Percentiles rank a stretch among this genome's conserved stretches.
phyloP scores from a whole-genome alignment of 1,140 invertebrate species.

The Dreissena polymorpha region DNA sequence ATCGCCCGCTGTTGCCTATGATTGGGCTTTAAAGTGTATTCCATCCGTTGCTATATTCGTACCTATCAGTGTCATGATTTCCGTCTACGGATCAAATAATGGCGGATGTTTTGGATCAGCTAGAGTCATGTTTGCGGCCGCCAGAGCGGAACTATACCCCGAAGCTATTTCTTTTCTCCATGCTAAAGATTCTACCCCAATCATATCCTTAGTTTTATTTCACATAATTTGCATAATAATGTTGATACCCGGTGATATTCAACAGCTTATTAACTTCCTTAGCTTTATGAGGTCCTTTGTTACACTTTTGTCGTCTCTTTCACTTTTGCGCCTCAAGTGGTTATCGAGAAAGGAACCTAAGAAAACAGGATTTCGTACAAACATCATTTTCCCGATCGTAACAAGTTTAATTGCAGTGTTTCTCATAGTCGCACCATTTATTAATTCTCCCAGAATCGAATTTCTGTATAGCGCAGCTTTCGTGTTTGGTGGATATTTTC shows the following conservation, averaged over 20 bases:
- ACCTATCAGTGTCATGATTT: slow-evolving; percentile 26
- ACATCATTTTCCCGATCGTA: slow-evolving; percentile 21
- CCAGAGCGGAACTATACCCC: slow-evolving; percentile 37
- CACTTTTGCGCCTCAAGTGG: neutral
- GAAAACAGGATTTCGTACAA: neutral
- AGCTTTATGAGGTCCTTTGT: slow-evolving; percentile 20
- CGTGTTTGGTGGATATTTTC: neutral
- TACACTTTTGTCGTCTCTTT: slow-evolving; percentile 7
- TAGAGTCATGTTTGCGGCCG: slow-evolving; percentile 40
- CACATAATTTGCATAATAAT: slow-evolving; percentile 11
- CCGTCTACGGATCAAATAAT: slow-evolving; percentile 35
- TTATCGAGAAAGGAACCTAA: neutral
- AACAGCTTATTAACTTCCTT: slow-evolving; percentile 28
- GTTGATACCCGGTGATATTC: slow-evolving; percentile 26
- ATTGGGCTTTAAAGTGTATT: slow-evolving; percentile 29
- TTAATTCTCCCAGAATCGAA: slow-evolving; percentile 27
- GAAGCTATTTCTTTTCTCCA: slow-evolving; percentile 42
- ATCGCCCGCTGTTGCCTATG: slow-evolving; percentile 84
- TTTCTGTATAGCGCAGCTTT: slow-evolving; percentile 32
- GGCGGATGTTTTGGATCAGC: slow-evolving; percentile 3
- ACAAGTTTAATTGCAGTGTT: neutral
- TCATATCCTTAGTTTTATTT: slow-evolving; percentile 21
- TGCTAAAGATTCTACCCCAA: slow-evolving; percentile 13
- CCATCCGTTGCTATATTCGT: slow-evolving; percentile 10
- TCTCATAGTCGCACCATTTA: slow-evolving; percentile 27